Evolutionary conservation across 2,888 invertebrate genomes (phyloP), one percentile per base, ranked within the genome.

Genomic region (Nomada ruficornis): DNA sequence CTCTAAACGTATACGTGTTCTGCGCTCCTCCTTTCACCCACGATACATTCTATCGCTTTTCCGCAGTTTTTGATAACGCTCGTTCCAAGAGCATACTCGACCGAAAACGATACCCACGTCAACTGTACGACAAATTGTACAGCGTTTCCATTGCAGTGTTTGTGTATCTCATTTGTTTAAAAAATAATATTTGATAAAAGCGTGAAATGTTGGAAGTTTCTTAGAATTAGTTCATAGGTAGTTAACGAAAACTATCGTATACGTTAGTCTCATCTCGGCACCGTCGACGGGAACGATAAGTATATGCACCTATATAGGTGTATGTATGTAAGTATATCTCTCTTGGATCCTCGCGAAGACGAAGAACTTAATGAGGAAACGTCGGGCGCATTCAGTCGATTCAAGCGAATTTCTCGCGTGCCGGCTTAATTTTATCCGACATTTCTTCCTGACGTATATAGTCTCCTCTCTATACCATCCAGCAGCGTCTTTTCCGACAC

Each of bases 321-420:
- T 47, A 15, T 13, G 47, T 44, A 11, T 9, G 11, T 47, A 47
- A 3, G 47, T 47, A 47, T 3, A 11, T 60, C n/a, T 36, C 52
- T 50, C 59, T 55, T 10, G 59, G 69, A 23, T 71, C 70, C 57
- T 63, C 71, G 47, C 65, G 64, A 80, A 82, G 80, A 82, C 72
- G 74, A 82, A 75, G 75, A 82, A 67, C 80, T 82, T 82, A 82
- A 82, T 75, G 82, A 82, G 81, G 74, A 79, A 81, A 80, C 80
- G 82, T 80, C 82, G 80, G 60, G 54, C 36, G 67, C 62, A 82
- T 82, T 82, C 82, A 82, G 36, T 57, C 67, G 80, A 82, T 80
- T 82, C 80, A 75, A 57, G 73, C 57, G 68, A 82, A 80, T 70
- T 71, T 36, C 80, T 63, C 29, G 67, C 80, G 52, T 64, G 62